Base-by-base conservation (phyloP, 2,113 vertebrate genomes). In the Lagopus leucura region DNA sequence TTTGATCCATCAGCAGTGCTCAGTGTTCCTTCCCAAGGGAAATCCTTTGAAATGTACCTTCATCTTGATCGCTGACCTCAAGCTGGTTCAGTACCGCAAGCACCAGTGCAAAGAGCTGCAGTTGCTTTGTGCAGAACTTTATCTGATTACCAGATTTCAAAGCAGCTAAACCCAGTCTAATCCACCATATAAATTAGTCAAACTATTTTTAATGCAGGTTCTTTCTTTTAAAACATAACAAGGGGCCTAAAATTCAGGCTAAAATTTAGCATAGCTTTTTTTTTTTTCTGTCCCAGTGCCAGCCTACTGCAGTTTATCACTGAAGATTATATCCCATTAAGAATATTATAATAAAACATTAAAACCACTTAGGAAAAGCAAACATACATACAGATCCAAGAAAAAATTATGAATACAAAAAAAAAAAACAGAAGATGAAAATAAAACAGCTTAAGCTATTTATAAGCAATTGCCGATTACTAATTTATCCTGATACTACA, bases 101-200 rank as follows among this genome's bases (percentile, higher is more conserved):
- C 89, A 34, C 85, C 48, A 70, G 66, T 72, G 94, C 94, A 94
- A 88, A 97, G 91, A 92, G 72, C 95, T 95, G 76, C 71, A 70
- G 82, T 55, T 74, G 79, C 96, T 97, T 96, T 95, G 90, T 97
- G 85, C 57, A 54, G 48, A 92, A 93, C 87, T 97, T 96, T 97
- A 94, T 94, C 94, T 96, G 97, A 97, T 97, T 96, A 97, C 96
- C 97, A 96, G 73, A 97, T 97, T 97, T 97, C 97, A 97, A 98
- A 98, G 96, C 82, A 93, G 67, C 80, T 95, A 95, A 95, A 91
- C 86, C 81, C 38, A 19, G 74, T 65, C 89, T 96, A 97, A 96
- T 97, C 95, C 94, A 92, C 77, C 89, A 90, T 86, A 97, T 92
- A 92, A 90, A 91, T 86, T 89, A 94, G 86, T 88, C 91, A 94